These are phyloP conservation scores for Chrysoperla carnea DNA, from an alignment of 1,140 invertebrate genomes.

Conservation along the genomic window DNA sequence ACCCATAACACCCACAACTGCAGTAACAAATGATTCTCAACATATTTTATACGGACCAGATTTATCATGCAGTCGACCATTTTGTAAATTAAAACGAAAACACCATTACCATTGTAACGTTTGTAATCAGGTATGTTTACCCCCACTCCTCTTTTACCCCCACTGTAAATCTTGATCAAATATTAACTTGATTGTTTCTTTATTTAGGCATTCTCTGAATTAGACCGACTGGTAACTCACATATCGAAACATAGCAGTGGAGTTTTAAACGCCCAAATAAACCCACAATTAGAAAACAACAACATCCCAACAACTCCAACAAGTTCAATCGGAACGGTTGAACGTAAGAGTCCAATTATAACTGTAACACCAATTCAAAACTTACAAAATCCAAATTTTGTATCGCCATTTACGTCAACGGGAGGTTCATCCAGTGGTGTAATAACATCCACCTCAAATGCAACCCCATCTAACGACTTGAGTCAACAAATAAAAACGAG, in stretches of 20 bases:
- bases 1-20: too few species aligned
- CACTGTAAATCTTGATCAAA: neutral
- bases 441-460: too few species aligned
- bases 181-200: conserved; percentile 8
- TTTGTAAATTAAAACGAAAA: conserved; percentile 71
- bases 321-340: neutral
- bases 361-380: neutral
- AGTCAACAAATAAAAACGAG: too few species aligned
- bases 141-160: neutral
- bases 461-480: too few species aligned
- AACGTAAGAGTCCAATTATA: neutral
- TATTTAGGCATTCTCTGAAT: conserved; percentile 46
- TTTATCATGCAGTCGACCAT: conserved; percentile 58
- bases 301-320: neutral
- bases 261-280: conserved; percentile 19
- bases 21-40: neutral
- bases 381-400: neutral
- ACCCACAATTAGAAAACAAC: neutral
- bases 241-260: conserved; percentile 50
- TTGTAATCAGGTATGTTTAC: conserved; percentile 52
- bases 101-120: conserved; percentile 74
- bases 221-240: conserved; percentile 45
- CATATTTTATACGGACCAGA: conserved; percentile 25
- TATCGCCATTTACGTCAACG: neutral
- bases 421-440: too few species aligned